Percentiles rank a stretch among this genome's conserved stretches.
Evolutionary conservation across 1,140 invertebrate species (phyloP).

Genomic region (Bicyclus anynana): DNA sequence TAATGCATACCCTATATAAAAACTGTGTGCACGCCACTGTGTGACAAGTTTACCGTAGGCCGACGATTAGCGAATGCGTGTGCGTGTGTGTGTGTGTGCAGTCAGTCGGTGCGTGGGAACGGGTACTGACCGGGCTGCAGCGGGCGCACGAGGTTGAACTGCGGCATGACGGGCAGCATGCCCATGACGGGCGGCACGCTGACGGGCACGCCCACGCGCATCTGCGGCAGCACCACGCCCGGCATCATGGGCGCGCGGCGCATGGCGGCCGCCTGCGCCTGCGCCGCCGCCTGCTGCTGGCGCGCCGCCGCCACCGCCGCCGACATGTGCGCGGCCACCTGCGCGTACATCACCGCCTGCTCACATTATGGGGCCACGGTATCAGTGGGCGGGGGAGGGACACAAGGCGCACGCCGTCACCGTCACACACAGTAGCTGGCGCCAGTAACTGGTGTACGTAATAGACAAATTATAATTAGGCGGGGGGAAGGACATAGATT

Average conservation of each 20-base stretch:
- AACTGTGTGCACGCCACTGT: too few relatives aligned
- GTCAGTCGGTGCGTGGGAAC: not conserved
- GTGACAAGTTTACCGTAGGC: too few relatives aligned
- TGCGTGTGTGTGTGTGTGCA: slow-evolving; percentile 15
- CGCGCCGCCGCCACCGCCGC: slow-evolving; percentile 57
- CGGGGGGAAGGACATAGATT: too few relatives aligned
- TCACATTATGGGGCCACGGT: not conserved
- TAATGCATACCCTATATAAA: too few relatives aligned
- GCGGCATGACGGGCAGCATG: slow-evolving; percentile 79
- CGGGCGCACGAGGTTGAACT: slow-evolving; percentile 86
- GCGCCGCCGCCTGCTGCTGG: slow-evolving; percentile 42
- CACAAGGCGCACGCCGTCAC: too few relatives aligned
- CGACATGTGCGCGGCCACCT: slow-evolving; percentile 69
- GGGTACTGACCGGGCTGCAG: slow-evolving; percentile 71
- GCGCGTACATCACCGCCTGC: slow-evolving; percentile 17
- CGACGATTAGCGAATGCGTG: not conserved
- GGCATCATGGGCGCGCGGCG: slow-evolving; percentile 55
- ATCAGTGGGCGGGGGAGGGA: not conserved
- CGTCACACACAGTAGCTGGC: too few relatives aligned
- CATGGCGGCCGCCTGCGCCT: slow-evolving; percentile 40
- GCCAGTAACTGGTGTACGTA: too few relatives aligned
- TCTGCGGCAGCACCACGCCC: slow-evolving; percentile 45
- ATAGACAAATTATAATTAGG: too few relatives aligned
- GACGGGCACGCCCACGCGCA: slow-evolving; percentile 66
- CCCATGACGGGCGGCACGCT: slow-evolving; percentile 57